Percentiles rank a stretch among this genome's conserved stretches.
Evolutionary conservation across 1,140 invertebrate species (phyloP).

Genomic region (Piezodorus guildinii): DNA sequence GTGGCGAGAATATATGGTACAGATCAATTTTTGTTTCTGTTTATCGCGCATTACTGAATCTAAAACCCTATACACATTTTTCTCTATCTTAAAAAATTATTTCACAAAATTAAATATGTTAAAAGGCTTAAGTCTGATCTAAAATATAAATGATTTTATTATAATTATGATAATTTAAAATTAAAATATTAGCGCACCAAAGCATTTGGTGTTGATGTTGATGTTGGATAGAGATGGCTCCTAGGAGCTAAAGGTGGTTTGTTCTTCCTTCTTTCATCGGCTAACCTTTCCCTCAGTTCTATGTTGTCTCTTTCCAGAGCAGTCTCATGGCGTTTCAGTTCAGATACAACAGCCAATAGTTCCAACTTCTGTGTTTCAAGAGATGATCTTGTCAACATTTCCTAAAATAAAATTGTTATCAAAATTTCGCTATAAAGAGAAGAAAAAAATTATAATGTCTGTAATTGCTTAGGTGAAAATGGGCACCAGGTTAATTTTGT

Average conservation of each 20-base stretch:
- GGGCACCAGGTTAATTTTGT: too few relatives aligned
- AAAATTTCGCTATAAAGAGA: slow-evolving; percentile 22
- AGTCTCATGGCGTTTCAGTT: slow-evolving; percentile 71
- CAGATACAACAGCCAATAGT: slow-evolving; percentile 77
- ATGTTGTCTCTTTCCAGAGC: slow-evolving; percentile 73
- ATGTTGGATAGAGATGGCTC: slow-evolving; percentile 32
- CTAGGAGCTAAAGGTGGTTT: slow-evolving; percentile 37
- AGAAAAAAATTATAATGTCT: slow-evolving; percentile 20
- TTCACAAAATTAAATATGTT: too few relatives aligned
- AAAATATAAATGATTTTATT: slow-evolving; percentile 10
- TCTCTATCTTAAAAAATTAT: too few relatives aligned
- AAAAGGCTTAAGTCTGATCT: too few relatives aligned
- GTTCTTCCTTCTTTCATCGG: slow-evolving; percentile 31
- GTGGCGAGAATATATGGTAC: too few relatives aligned
- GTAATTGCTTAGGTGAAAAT: too few relatives aligned
- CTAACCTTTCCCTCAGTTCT: slow-evolving; percentile 45
- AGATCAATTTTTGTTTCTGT: too few relatives aligned
- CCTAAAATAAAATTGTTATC: slow-evolving; percentile 39
- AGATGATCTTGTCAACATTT: slow-evolving; percentile 72
- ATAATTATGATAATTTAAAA: background rate
- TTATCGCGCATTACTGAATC: too few relatives aligned
- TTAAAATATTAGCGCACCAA: background rate
- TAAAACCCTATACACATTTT: too few relatives aligned
- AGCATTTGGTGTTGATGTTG: slow-evolving; percentile 30
- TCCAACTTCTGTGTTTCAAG: slow-evolving; percentile 89